phyloP scores from a whole-genome alignment of 2,888 invertebrate genomes.

The Nomada goodeniana region DNA sequence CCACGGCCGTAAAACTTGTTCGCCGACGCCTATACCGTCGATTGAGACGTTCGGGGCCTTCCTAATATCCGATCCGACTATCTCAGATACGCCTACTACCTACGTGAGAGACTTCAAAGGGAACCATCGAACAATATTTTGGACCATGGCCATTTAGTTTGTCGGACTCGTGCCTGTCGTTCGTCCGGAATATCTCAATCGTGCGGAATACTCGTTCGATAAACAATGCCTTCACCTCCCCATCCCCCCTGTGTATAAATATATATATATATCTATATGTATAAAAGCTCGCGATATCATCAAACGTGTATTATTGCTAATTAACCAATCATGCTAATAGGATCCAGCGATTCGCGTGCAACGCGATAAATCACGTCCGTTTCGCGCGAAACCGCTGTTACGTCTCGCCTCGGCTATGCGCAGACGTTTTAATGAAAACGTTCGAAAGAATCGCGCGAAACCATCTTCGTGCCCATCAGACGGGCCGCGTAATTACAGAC shows the following conservation, averaged over 20 bases:
- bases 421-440: slow-evolving; percentile 54
- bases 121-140: slow-evolving; percentile 17
- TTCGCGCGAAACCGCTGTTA: slow-evolving; percentile 25
- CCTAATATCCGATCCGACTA: slow-evolving; percentile 3
- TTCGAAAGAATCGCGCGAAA: slow-evolving; percentile 53
- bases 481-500: slow-evolving; percentile 45
- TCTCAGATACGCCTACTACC: background rate
- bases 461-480: slow-evolving; percentile 38
- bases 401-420: slow-evolving; percentile 5
- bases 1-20: background rate
- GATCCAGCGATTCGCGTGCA: slow-evolving; percentile 28
- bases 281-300: background rate
- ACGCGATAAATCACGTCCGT: slow-evolving; percentile 51
- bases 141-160: slow-evolving; percentile 12
- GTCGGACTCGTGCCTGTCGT: slow-evolving; percentile 14
- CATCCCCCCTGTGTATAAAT: no score
- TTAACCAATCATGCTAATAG: slow-evolving; percentile 37
- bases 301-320: slow-evolving; percentile 25
- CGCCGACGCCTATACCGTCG: background rate
- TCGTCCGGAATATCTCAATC: background rate
- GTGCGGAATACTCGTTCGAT: background rate
- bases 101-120: slow-evolving; percentile 5
- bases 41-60: slow-evolving; percentile 2
- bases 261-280: no score
- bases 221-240: background rate